phyloP scores from a whole-genome alignment of 2,113 vertebrate species.

The Excalfactoria chinensis region DNA sequence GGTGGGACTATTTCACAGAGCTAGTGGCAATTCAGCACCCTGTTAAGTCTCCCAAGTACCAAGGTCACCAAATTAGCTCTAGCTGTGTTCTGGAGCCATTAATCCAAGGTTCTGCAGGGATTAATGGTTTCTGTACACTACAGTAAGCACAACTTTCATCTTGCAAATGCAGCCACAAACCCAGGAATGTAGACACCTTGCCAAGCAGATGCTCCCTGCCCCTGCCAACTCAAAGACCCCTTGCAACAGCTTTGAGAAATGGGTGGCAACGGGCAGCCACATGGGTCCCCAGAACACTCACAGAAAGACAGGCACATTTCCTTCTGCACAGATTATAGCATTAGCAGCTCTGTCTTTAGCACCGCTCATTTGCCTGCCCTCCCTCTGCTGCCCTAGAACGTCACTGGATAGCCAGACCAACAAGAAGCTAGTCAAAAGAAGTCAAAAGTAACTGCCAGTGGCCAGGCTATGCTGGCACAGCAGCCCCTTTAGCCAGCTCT shows the following conservation, averaged over 20 bases:
- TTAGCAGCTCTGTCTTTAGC: background rate
- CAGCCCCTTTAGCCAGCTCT: background rate
- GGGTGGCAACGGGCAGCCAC: background rate
- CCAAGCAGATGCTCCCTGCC: background rate
- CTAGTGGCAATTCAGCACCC: background rate
- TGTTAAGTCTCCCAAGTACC: background rate
- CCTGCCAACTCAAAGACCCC: background rate
- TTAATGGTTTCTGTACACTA: background rate
- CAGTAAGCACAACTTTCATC: background rate
- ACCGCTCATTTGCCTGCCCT: background rate
- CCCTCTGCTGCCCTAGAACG: background rate
- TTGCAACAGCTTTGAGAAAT: background rate
- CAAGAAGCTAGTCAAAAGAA: accelerated
- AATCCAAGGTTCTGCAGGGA: background rate
- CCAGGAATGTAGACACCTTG: background rate
- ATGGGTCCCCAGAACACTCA: background rate
- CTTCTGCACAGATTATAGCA: background rate
- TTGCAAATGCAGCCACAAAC: background rate
- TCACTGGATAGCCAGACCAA: too few species aligned
- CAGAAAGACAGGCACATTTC: background rate
- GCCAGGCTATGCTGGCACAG: background rate
- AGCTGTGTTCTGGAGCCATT: background rate
- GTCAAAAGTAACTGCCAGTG: background rate
- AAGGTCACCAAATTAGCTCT: background rate
- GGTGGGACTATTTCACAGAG: background rate